Evolutionary conservation across 2,888 invertebrate genomes (phyloP), one percentile per base, ranked within the genome.

Genomic region (Trypoxylon attenuatum): DNA sequence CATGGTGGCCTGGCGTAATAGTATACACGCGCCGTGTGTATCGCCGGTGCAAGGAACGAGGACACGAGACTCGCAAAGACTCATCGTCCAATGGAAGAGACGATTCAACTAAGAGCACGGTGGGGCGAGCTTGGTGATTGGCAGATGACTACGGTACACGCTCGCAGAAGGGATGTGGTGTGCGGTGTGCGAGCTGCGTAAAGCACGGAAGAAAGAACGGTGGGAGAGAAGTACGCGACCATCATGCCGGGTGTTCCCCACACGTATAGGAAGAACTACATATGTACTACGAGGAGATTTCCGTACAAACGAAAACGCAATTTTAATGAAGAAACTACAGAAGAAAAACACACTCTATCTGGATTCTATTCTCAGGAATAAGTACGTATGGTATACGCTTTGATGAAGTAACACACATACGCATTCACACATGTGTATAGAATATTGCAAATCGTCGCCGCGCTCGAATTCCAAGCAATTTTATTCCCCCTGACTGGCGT

Each of bases 31-130:
- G 62, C 46, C 39, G 58, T 53, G 57, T 57, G 45, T 68, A 69
- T 66, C 67, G 42, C 51, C 59, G 51, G 47, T 52, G 52, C 57
- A 49, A 58, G 64, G 59, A 73, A 62, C 67, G 69, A 69, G 63
- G 63, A 66, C 71, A 77, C 60, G 58, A 64, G 64, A 61, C 67
- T 58, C 60, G 51, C 60, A 67, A 45, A 52, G 45, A 38, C 46
- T 45, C 61, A 62, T 58, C 70, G 61, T 54, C 75, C 75, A 75
- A 75, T 75, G 47, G 57, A 60, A 77, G 56, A 50, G 65, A 51
- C 56, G 55, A 58, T 56, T 51, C 56, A 54, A 50, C 60, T 63
- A 68, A 55, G 60, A 58, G 64, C 21, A 41, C 56, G 53, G 64
- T 58, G 68, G 65, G 67, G 61, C 46, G 52, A 51, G 19, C 50